Conservation (phyloP, 2,797 vertebrate species). For the Phoxinus dragarum region DNA sequence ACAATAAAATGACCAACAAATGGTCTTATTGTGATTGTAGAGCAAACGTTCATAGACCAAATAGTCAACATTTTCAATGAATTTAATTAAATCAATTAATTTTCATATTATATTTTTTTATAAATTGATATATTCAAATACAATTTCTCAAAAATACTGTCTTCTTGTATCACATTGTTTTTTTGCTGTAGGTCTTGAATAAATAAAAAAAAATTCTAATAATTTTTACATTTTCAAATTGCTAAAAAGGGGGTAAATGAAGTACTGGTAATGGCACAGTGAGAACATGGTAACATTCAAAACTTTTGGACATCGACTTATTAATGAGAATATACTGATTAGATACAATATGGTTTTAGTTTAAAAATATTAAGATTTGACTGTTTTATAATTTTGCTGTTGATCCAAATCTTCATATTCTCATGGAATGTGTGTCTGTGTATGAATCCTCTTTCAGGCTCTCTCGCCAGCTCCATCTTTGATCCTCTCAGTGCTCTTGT, state of each 20-base stretch:
- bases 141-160: not conserved
- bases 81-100: not conserved
- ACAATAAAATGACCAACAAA: not conserved
- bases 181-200: not conserved
- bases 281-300: not conserved
- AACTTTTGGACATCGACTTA: not conserved
- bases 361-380: not conserved
- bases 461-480: slow-evolving; percentile 91
- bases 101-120: not conserved
- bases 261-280: not conserved
- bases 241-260: not conserved
- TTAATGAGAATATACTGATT: not conserved
- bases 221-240: not conserved
- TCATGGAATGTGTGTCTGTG: slow-evolving; percentile 4
- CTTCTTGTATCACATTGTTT: not conserved
- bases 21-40: not conserved
- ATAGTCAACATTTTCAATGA: not conserved
- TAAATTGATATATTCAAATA: not conserved
- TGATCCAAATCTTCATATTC: not conserved
- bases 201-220: too few species aligned
- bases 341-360: not conserved
- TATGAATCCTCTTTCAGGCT: slow-evolving; percentile 76
- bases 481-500: slow-evolving; percentile 85
- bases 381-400: not conserved
- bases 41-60: not conserved